Evolutionary conservation across 1,140 invertebrate genomes (phyloP).

Genomic region (Achroia grisella): DNA sequence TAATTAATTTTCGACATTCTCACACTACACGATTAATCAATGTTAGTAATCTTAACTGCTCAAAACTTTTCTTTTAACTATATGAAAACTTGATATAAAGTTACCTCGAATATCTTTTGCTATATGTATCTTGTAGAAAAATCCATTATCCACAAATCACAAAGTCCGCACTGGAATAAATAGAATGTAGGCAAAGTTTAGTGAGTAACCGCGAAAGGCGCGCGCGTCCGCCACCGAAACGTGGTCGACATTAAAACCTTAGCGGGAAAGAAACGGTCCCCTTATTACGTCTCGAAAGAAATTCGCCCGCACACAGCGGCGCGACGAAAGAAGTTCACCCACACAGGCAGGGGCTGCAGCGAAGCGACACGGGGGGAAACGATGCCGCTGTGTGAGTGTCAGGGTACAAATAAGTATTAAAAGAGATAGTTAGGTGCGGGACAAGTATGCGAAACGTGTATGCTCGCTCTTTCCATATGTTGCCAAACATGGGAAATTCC

Average conservation of each 20-base stretch:
- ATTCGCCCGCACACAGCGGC: slow-evolving; percentile 64
- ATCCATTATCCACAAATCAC: slow-evolving; percentile 29
- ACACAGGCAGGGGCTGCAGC: slow-evolving; percentile 39
- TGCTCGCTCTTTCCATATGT: slow-evolving; percentile 19
- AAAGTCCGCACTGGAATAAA: slow-evolving; percentile 36
- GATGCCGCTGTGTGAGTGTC: slow-evolving; percentile 36
- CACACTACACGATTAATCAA: slow-evolving; percentile 17
- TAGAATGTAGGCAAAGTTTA: slow-evolving; percentile 33
- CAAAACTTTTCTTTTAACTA: neutral
- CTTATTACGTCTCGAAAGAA: slow-evolving; percentile 74
- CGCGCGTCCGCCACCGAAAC: slow-evolving; percentile 66
- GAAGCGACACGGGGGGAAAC: slow-evolving; percentile 39
- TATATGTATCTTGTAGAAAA: slow-evolving; percentile 25
- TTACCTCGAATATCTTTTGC: slow-evolving; percentile 14
- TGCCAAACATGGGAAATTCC: slow-evolving; percentile 14
- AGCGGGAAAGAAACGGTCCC: slow-evolving; percentile 71
- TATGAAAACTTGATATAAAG: slow-evolving; percentile 10
- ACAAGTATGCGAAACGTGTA: slow-evolving; percentile 31
- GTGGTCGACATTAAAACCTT: slow-evolving; percentile 73
- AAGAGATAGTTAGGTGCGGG: slow-evolving; percentile 64
- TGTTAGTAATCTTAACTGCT: slow-evolving; percentile 15
- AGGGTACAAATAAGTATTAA: slow-evolving; percentile 63
- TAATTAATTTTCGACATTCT: slow-evolving; percentile 43
- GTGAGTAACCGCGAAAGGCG: slow-evolving; percentile 54
- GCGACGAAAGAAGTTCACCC: slow-evolving; percentile 63